Evolutionary conservation across 2,797 vertebrate genomes (phyloP).

Genomic region (Siniperca undulata): DNA sequence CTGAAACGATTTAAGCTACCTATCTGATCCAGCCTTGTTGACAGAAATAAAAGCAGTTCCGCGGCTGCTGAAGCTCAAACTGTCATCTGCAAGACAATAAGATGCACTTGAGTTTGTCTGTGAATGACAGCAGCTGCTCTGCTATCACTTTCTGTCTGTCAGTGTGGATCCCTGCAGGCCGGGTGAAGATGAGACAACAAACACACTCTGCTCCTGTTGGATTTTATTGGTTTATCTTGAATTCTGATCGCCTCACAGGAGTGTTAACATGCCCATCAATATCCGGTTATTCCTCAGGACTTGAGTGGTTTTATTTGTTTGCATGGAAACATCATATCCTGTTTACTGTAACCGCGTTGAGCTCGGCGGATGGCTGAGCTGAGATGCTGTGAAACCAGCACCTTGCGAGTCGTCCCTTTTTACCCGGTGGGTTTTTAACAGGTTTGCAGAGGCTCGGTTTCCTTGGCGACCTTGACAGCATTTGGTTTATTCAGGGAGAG

Average conservation of each 20-base stretch:
- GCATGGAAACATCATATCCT: not conserved
- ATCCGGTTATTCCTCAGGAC: not conserved
- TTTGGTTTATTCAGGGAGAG: conserved; percentile 34
- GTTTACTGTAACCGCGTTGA: not conserved
- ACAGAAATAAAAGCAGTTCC: conserved; percentile 31
- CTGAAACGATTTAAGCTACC: not conserved
- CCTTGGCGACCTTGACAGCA: conserved; percentile 12
- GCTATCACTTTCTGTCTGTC: conserved; percentile 53
- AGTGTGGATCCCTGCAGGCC: conserved; percentile 48
- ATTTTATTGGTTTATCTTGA: conserved; percentile 18
- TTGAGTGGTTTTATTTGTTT: not conserved
- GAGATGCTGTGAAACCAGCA: conserved; percentile 1
- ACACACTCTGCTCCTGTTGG: conserved; percentile 21
- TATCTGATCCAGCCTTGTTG: not conserved
- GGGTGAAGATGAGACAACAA: conserved; percentile 25
- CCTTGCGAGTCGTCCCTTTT: not conserved
- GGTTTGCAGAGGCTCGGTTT: conserved; percentile 34
- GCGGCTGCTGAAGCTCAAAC: conserved; percentile 45
- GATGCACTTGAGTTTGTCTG: conserved; percentile 49
- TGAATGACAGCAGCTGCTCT: conserved; percentile 59
- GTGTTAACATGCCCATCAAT: conserved; percentile 7
- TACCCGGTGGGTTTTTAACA: conserved; percentile 24
- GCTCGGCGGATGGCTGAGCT: not conserved
- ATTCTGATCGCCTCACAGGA: conserved; percentile 29
- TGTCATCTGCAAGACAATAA: conserved; percentile 65